A percentile compares a stretch with the other conserved stretches of the same genome.
Conservation (phyloP, 37 sponge, comb jelly and placozoan genomes). For the Dysidea cf. avara region DNA sequence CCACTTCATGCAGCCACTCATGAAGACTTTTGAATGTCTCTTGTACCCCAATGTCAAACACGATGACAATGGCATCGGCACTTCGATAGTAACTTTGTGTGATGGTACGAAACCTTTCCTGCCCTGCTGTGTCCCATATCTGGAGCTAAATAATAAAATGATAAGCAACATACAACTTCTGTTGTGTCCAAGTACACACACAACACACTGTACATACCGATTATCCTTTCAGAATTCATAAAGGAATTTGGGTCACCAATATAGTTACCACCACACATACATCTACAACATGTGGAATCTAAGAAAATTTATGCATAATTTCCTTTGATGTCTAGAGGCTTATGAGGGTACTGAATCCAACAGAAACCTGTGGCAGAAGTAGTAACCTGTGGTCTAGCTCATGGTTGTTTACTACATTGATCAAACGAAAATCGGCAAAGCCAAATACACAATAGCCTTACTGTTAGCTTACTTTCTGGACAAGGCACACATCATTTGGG, state of each 20-base stretch:
- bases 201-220: not conserved
- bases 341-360: too few relatives aligned
- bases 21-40: conserved; percentile 69
- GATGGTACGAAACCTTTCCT: conserved; percentile 90
- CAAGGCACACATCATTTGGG: too few relatives aligned
- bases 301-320: too few relatives aligned
- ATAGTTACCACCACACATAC: too few relatives aligned
- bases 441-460: too few relatives aligned
- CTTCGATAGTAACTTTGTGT: conserved; percentile 94
- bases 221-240: not conserved
- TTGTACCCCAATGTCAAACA: conserved; percentile 77
- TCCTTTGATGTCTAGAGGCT: too few relatives aligned
- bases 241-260: not conserved
- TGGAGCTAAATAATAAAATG: conserved; percentile 81
- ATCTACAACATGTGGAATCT: too few relatives aligned
- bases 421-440: too few relatives aligned
- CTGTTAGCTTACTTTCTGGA: too few relatives aligned
- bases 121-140: conserved; percentile 96
- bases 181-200: not conserved
- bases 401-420: too few relatives aligned
- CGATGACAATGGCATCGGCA: conserved; percentile 90
- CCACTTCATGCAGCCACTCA: conserved; percentile 84
- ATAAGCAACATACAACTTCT: not conserved
- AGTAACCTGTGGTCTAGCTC: too few relatives aligned
- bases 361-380: too few relatives aligned